Evolutionary conservation across 2,113 vertebrate genomes (phyloP).

Genomic region (Indicator indicator): DNA sequence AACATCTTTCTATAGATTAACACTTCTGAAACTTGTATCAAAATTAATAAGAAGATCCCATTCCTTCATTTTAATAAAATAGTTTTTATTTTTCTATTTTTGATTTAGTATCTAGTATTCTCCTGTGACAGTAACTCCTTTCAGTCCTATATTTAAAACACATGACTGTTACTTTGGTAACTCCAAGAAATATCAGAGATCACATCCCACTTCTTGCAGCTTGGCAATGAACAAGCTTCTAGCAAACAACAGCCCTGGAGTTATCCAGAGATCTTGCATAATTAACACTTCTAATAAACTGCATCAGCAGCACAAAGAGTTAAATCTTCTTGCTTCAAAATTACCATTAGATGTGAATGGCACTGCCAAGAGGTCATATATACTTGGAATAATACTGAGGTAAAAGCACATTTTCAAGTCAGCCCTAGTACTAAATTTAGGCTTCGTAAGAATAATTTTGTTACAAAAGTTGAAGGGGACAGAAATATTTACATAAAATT

Average conservation of each 20-base stretch:
- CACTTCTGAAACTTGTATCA: neutral
- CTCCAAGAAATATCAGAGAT: neutral
- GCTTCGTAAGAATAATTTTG: neutral
- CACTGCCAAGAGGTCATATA: neutral
- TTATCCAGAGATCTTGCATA: neutral
- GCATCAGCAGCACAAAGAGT: neutral
- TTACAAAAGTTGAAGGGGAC: neutral
- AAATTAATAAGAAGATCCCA: neutral
- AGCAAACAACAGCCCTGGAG: neutral
- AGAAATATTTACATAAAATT: conserved; percentile 26
- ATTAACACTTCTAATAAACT: neutral
- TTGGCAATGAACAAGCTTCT: neutral
- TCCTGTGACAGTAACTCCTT: neutral
- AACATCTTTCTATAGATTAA: neutral
- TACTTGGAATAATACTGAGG: neutral
- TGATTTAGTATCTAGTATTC: neutral
- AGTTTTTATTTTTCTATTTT: neutral
- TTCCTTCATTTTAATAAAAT: neutral
- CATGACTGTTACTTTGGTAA: neutral
- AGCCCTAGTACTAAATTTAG: neutral
- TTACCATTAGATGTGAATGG: neutral
- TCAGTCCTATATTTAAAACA: neutral
- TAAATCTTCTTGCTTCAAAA: neutral
- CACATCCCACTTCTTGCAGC: neutral
- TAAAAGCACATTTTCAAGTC: neutral